phyloP scores from a whole-genome alignment of 1,140 invertebrate genomes.

The Periplaneta americana region DNA sequence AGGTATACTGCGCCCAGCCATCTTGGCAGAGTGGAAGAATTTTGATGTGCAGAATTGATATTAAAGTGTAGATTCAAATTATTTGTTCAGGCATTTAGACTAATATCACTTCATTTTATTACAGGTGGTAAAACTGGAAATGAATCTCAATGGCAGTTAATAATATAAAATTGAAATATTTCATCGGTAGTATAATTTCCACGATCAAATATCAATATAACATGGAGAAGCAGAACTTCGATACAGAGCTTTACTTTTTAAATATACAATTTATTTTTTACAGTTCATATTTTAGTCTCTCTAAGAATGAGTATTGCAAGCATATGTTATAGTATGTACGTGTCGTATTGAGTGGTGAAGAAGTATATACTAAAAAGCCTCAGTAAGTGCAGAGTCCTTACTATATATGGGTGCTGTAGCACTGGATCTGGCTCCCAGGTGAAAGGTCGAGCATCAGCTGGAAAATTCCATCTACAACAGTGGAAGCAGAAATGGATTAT shows the following conservation, averaged over 20 bases:
- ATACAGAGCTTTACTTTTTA: neutral
- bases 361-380: neutral
- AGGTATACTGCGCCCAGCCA: no score
- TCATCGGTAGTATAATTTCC: neutral
- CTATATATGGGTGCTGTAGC: no score
- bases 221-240: neutral
- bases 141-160: neutral
- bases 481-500: no score
- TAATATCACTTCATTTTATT: neutral
- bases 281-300: neutral
- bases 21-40: no score
- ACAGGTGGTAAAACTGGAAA: neutral
- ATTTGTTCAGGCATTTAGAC: no score
- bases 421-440: no score
- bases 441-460: no score
- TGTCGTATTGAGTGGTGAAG: neutral
- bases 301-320: neutral
- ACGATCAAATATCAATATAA: neutral
- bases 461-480: no score
- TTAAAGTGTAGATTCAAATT: no score
- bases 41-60: no score
- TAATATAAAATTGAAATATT: neutral
- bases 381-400: no score
- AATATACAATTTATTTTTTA: neutral
- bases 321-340: neutral